These are phyloP conservation scores for Tenthredo distinguenda DNA, from an alignment of 2,888 invertebrate species.

Conservation along the genomic window DNA sequence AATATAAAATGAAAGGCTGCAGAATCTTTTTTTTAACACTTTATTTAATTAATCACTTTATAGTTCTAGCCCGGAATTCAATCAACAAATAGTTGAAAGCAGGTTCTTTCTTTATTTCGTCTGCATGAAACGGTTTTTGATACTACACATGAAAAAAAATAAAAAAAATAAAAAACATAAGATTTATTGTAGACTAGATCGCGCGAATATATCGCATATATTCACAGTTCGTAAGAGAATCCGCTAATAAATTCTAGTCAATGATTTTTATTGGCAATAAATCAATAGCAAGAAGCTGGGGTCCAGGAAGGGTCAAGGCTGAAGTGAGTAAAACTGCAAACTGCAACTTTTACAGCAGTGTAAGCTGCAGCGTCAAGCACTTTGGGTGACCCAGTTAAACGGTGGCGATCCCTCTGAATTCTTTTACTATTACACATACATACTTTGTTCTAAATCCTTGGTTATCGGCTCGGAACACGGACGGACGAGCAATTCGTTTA, in stretches of 20 bases:
- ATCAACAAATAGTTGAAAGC: not conserved
- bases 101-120: not conserved
- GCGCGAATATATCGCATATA: not conserved
- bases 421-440: not conserved
- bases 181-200: not conserved
- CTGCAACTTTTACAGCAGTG: slow-evolving; percentile 22
- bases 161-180: not conserved
- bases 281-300: slow-evolving; percentile 22
- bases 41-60: not conserved
- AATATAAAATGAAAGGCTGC: no score
- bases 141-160: not conserved
- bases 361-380: slow-evolving; percentile 24
- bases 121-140: no score
- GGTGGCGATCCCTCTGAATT: slow-evolving; percentile 26
- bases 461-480: slow-evolving; percentile 40
- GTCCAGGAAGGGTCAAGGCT: slow-evolving; percentile 40
- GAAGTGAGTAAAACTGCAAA: slow-evolving; percentile 35
- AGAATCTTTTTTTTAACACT: not conserved
- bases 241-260: slow-evolving; percentile 5
- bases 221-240: slow-evolving; percentile 9
- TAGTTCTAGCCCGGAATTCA: not conserved
- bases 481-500: slow-evolving; percentile 25
- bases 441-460: slow-evolving; percentile 47
- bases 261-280: slow-evolving; percentile 29
- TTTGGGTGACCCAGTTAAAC: slow-evolving; percentile 46